Base-by-base conservation (phyloP, 2,797 vertebrate genomes). In the Pelochelys cantorii region DNA sequence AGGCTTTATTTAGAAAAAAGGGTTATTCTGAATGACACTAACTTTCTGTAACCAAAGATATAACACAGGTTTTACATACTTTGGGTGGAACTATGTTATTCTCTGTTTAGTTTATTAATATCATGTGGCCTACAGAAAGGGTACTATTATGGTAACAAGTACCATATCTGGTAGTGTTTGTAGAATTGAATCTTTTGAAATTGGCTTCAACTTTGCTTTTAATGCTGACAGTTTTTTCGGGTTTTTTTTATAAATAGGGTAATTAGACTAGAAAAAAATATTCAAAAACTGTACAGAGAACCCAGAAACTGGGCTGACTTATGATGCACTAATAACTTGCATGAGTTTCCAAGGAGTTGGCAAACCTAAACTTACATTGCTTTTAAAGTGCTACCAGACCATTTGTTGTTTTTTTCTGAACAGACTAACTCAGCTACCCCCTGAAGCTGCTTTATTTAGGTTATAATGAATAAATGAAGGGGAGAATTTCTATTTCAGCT, bases 221-320 rank as follows among this genome's bases (percentile, higher is more conserved):
- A 25, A 79, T 77, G 2, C 82, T 62, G 71, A 11, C 20, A 11
- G 34, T 5, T 42, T 90, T 48, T 48, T 8, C 8, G 42, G 42
- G 7, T 48, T 48, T 48, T 48, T 48, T 11, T n/a, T 74, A 55
- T 13, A 57, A 84, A 65, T 9, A 82, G 4, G 2, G 77, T 81
- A 74, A 12, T 27, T 86, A 54, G 37, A 57, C 74, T 84, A 83
- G 1, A 0, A 82, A 92, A 93, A 89, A n/a, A 78, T 23, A 17
- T 85, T 74, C 20, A 29, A 25, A 92, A 93, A 6, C 84, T 82
- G 80, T 48, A 90, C 22, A 3, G 29, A 90, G 87, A 90, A 55
- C 59, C 79, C 95, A 68, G 53, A 68, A 93, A 82, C 25, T 56
- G 65, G 74, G 34, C 68, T 90, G 83, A 84, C 1, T 85, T 89